Percentiles rank a stretch among this genome's conserved stretches.
These are phyloP conservation scores for Austrofundulus limnaeus DNA, from an alignment of 2,113 vertebrate genomes.

Conservation along the genomic window DNA sequence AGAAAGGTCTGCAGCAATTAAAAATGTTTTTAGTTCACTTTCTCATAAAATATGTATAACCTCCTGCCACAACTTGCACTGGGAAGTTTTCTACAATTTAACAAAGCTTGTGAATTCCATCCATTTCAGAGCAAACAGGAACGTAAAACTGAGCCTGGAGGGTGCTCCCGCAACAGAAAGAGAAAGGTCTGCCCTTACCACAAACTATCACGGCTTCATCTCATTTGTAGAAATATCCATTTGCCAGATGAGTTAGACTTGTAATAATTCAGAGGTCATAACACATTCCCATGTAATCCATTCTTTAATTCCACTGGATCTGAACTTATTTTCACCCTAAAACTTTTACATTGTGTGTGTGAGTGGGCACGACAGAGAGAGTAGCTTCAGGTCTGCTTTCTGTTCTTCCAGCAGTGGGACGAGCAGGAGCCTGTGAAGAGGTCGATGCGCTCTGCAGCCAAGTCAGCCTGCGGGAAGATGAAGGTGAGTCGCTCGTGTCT, in stretches of 20 bases:
- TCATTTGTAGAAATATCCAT: slow-evolving; percentile 30
- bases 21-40: neutral
- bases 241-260: slow-evolving; percentile 13
- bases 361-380: neutral
- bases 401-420: slow-evolving; percentile 66
- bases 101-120: slow-evolving; percentile 4
- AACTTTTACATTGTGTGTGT: slow-evolving; percentile 11
- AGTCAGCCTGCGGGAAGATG: slow-evolving; percentile 73
- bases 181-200: slow-evolving; percentile 60
- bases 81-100: neutral
- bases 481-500: slow-evolving; percentile 67
- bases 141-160: slow-evolving; percentile 2
- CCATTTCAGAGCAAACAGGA: slow-evolving; percentile 13
- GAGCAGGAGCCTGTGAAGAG: slow-evolving; percentile 61
- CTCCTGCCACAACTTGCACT: neutral
- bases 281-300: slow-evolving; percentile 45
- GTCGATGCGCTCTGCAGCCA: slow-evolving; percentile 71
- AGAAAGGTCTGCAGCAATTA: slow-evolving; percentile 62
- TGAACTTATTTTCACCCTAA: slow-evolving; percentile 26
- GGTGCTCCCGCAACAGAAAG: slow-evolving; percentile 35
- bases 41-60: too few species aligned
- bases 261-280: slow-evolving; percentile 49
- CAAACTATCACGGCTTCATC: slow-evolving; percentile 24
- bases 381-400: slow-evolving; percentile 31
- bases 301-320: slow-evolving; percentile 55